These are phyloP conservation scores for Clarias gariepinus DNA, from an alignment of 2,113 vertebrate genomes.

Conservation along the genomic window DNA sequence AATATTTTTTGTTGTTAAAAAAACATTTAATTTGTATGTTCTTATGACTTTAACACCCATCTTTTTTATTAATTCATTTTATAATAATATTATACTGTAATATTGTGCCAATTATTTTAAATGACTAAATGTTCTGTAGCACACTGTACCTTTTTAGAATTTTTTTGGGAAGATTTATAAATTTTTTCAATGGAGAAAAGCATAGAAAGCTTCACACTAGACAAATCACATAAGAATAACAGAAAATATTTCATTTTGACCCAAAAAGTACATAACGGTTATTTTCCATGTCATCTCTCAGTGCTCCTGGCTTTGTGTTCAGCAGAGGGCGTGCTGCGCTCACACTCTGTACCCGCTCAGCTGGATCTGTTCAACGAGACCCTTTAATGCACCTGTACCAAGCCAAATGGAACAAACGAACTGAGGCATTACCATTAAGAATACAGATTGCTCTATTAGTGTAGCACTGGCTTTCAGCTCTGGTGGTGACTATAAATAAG, in stretches of 20 bases:
- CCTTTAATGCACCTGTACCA: slow-evolving; percentile 74
- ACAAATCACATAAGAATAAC: not conserved
- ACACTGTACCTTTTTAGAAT: too few species aligned
- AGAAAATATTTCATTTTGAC: not conserved
- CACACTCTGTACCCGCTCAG: slow-evolving; percentile 26
- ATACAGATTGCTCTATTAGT: slow-evolving; percentile 78
- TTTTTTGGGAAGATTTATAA: not conserved
- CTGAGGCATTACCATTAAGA: slow-evolving; percentile 73
- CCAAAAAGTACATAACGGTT: not conserved
- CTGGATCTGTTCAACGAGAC: slow-evolving; percentile 60
- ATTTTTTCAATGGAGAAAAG: not conserved
- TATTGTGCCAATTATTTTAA: too few species aligned
- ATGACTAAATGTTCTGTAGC: too few species aligned
- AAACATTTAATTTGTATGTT: not conserved
- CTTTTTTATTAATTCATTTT: not conserved
- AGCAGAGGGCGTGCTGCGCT: slow-evolving; percentile 66
- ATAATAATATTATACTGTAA: not conserved
- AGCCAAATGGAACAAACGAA: slow-evolving; percentile 76
- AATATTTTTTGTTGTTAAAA: not conserved
- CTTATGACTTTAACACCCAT: not conserved
- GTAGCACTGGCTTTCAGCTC: slow-evolving; percentile 66
- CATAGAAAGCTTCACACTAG: not conserved
- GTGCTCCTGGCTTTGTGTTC: slow-evolving; percentile 43
- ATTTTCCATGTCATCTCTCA: not conserved
- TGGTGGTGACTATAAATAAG: slow-evolving; percentile 71